Evolutionary conservation across 2,113 vertebrate genomes (phyloP).

Genomic region (Corythoichthys intestinalis): DNA sequence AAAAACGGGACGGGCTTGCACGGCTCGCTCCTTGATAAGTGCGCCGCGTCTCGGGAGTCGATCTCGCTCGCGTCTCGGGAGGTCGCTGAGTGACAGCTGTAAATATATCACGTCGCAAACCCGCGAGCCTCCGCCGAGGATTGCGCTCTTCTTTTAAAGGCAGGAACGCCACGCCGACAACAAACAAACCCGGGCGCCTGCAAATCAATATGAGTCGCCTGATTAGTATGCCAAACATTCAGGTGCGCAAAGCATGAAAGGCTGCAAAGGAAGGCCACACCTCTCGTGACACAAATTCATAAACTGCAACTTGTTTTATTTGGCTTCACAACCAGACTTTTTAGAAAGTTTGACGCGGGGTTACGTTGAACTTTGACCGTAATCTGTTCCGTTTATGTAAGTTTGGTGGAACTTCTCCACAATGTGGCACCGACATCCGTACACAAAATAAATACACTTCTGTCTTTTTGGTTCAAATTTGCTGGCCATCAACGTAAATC

Average conservation of each 20-base stretch:
- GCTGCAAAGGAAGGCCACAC: not conserved
- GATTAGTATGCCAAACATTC: not conserved
- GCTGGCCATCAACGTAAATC: not conserved
- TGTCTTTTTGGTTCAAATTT: not conserved
- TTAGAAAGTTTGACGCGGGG: not conserved
- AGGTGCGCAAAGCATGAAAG: not conserved
- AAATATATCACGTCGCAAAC: slow-evolving; percentile 61
- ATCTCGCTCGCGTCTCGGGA: slow-evolving; percentile 59
- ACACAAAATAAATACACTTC: not conserved
- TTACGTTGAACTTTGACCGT: not conserved
- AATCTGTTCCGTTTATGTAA: not conserved
- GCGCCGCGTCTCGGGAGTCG: slow-evolving; percentile 63
- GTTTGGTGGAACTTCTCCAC: not conserved
- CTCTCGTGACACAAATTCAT: slow-evolving; percentile 2
- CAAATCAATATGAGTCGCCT: slow-evolving; percentile 40
- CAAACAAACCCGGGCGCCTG: slow-evolving; percentile 42
- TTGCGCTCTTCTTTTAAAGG: slow-evolving; percentile 45
- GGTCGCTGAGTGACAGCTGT: slow-evolving; percentile 71
- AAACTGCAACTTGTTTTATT: not conserved
- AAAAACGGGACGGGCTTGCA: slow-evolving; percentile 67
- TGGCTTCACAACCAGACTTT: not conserved
- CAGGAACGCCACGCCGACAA: slow-evolving; percentile 51
- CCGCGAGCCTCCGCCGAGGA: slow-evolving; percentile 50
- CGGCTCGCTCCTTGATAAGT: slow-evolving; percentile 69
- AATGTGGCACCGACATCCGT: not conserved